Base-by-base conservation (phyloP, 2,113 vertebrate genomes). In the Trichomycterus rosablanca region DNA sequence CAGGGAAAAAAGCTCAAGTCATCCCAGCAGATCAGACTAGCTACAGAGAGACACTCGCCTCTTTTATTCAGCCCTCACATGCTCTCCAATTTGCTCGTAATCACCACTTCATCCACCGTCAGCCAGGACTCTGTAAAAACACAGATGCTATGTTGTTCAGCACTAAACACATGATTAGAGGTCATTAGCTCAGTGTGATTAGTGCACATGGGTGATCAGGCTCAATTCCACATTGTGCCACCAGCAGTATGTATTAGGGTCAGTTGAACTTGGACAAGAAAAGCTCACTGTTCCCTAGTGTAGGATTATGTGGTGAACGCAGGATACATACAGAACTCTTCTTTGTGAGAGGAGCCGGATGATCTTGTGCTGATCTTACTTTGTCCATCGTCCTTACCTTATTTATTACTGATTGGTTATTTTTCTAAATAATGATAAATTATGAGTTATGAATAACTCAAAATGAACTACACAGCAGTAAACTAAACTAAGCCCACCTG, bases 61-160 rank as follows among this genome's bases (percentile, higher is more conserved):
- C 30, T 67, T 60, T 65, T 23, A 23, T 54, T 30, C 50, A 54
- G 50, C 46, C 52, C 39, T 52, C 32, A 67, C 59, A 50, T 63
- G 63, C 53, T 61, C 43, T 42, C 16, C 32, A 14, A 56, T 56
- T 51, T 2, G 6, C 39, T 56, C 12, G 9, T 53, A 67, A 48
- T 37, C 53, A 40, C 26, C 52, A 57, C 44, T 67, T 58, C 52
- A 63, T 58, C 22, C 46, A 34, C 15, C 7, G 14, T 45, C 51
- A 8, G 2, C 15, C n/a, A 26, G 26, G 3, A 66, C 15, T 20
- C 4, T 57, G 9, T 48, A 46, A 58, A 18, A 19, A 30, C n/a
- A 22, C 42, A 39, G 37, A 37, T 34, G 22, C 15, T 45, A 9
- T 39, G 10, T 39, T 52, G 40, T 37, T 43, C 44, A 4, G 10